phyloP scores from a whole-genome alignment of 2,888 invertebrate species.

The Suillia variegata region DNA sequence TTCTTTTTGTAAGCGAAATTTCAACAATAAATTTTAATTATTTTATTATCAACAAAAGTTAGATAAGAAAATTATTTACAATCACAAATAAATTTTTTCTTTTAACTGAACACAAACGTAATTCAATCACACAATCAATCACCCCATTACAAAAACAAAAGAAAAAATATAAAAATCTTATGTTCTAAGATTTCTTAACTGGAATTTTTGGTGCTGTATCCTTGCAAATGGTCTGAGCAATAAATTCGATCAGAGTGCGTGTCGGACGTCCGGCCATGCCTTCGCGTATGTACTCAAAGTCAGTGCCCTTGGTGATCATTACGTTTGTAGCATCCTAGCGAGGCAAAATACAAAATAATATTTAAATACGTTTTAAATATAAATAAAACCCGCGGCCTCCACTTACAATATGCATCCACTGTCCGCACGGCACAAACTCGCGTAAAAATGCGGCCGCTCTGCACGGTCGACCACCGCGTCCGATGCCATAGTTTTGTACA shows the following conservation, averaged over 20 bases:
- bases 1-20: no score
- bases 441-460: constrained; percentile 79
- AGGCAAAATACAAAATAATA: not conserved
- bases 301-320: constrained; percentile 70
- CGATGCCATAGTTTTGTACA: constrained; percentile 63
- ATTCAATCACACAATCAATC: constrained; percentile 6
- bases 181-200: not conserved
- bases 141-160: not conserved
- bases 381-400: no score
- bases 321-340: constrained; percentile 74
- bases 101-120: constrained; percentile 1
- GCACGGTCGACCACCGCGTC: constrained; percentile 67
- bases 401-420: constrained; percentile 77
- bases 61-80: not conserved
- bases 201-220: constrained; percentile 53
- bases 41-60: constrained; percentile 9
- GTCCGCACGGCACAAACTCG: constrained; percentile 71
- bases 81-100: constrained; percentile 16
- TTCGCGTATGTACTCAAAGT: constrained; percentile 66
- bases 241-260: constrained; percentile 74
- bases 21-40: constrained; percentile 12
- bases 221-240: constrained; percentile 65
- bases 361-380: not conserved
- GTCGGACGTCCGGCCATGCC: constrained; percentile 83
- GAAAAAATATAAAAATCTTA: not conserved